Percentiles rank a stretch among this genome's conserved stretches.
Evolutionary conservation across 2,888 invertebrate species (phyloP).

Genomic region (Drosophila falleni): DNA sequence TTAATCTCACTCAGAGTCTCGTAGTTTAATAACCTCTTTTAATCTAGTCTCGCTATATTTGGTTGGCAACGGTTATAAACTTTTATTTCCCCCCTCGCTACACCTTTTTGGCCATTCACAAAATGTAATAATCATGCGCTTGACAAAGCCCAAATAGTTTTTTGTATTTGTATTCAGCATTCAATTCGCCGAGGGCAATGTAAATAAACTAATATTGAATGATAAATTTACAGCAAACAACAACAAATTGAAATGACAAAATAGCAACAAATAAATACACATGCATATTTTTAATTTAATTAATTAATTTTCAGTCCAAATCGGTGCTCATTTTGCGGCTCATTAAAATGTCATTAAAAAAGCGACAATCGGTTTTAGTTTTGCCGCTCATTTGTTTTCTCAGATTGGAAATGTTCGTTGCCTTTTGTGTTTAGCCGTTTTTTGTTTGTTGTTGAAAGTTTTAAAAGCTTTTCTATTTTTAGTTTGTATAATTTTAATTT

Average conservation of each 20-base stretch:
- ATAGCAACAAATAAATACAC: conserved; percentile 4
- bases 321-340: conserved; percentile 66
- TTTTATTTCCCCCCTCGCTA: conserved; percentile 6
- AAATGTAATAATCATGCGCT: conserved; percentile 33
- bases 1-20: conserved; percentile 34
- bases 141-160: conserved; percentile 28
- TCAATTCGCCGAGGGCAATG: conserved; percentile 48
- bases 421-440: not conserved
- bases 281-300: conserved; percentile 63
- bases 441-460: not conserved
- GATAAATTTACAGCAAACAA: conserved; percentile 41
- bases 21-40: conserved; percentile 33
- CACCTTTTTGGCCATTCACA: conserved; percentile 2
- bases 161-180: conserved; percentile 23
- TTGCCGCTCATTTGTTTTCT: conserved; percentile 15
- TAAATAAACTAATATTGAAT: conserved; percentile 55
- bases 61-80: conserved; percentile 17
- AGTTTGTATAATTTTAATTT: conserved; percentile 17
- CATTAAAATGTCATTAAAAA: conserved; percentile 79
- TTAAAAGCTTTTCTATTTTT: conserved; percentile 18
- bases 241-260: conserved; percentile 2
- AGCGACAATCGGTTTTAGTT: conserved; percentile 47
- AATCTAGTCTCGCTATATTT: conserved; percentile 44
- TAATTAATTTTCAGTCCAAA: conserved; percentile 63
- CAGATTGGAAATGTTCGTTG: not conserved